These are phyloP conservation scores for Eumaeus atala DNA, from an alignment of 1,140 invertebrate genomes.

Conservation along the genomic window DNA sequence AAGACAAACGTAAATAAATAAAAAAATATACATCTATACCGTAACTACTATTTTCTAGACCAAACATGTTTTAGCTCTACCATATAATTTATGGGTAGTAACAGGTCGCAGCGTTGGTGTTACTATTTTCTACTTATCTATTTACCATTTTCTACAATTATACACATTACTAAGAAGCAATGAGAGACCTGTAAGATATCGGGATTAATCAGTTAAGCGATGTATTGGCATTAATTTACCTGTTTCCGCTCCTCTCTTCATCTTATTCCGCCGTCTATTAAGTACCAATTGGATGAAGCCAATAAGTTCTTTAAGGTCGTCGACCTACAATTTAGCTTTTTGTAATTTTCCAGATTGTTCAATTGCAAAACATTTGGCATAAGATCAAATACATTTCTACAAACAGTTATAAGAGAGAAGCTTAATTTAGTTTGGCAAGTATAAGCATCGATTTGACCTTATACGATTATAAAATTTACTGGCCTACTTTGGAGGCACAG, in stretches of 20 bases:
- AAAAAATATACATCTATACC: neutral
- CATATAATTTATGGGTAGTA: neutral
- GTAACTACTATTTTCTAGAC: neutral
- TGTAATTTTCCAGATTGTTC: slow-evolving; percentile 5
- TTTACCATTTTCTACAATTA: slow-evolving; percentile 6
- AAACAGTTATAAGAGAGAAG: neutral
- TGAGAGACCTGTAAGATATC: slow-evolving; percentile 6
- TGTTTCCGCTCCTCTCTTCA: slow-evolving; percentile 49
- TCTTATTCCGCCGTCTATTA: slow-evolving; percentile 30
- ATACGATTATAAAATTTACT: slow-evolving; percentile 29
- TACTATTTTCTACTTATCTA: neutral
- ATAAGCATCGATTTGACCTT: slow-evolving; percentile 16
- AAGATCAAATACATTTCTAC: neutral
- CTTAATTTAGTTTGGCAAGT: neutral
- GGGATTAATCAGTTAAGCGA: slow-evolving; percentile 26
- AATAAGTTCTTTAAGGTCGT: slow-evolving; percentile 28
- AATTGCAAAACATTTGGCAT: slow-evolving; percentile 4
- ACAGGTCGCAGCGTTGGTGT: slow-evolving; percentile 16
- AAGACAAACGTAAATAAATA: neutral
- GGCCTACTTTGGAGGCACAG: slow-evolving; percentile 39
- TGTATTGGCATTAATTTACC: slow-evolving; percentile 38
- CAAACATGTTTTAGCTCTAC: neutral
- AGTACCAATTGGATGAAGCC: slow-evolving; percentile 25
- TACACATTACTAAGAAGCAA: neutral
- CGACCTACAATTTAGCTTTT: slow-evolving; percentile 23